Evolutionary conservation across 2,888 invertebrate species (phyloP).

Genomic region (Mesochorus sp.): DNA sequence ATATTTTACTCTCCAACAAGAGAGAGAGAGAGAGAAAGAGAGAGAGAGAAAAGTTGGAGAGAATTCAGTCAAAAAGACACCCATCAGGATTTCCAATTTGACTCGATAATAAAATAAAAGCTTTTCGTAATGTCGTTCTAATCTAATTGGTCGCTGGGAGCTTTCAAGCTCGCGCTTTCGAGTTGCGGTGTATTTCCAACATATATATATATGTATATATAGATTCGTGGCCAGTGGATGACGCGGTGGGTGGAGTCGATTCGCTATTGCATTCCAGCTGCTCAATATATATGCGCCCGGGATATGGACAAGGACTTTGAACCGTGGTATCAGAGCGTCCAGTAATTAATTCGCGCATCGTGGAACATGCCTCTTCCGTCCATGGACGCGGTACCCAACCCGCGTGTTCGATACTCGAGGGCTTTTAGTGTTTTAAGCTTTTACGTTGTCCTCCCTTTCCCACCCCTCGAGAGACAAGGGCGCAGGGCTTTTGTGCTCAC

Average conservation of each 20-base stretch:
- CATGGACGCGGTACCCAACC: not conserved
- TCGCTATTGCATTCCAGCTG: not conserved
- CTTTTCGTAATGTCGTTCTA: not conserved
- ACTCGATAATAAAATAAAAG: slow-evolving; percentile 5
- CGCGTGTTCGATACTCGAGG: slow-evolving; percentile 26
- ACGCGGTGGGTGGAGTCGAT: not conserved
- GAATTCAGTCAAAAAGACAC: too few species aligned
- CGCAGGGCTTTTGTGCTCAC: slow-evolving; percentile 60
- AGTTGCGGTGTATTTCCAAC: too few species aligned
- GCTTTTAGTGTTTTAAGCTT: slow-evolving; percentile 74
- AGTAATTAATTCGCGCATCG: slow-evolving; percentile 30
- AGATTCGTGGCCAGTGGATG: too few species aligned
- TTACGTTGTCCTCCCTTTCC: slow-evolving; percentile 59
- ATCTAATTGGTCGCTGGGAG: not conserved
- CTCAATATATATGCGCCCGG: too few species aligned
- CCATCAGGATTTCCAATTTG: slow-evolving; percentile 1
- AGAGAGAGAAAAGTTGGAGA: too few species aligned
- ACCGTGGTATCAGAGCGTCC: not conserved
- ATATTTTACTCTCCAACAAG: too few species aligned
- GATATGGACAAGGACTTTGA: not conserved
- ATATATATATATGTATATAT: too few species aligned
- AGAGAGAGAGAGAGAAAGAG: too few species aligned
- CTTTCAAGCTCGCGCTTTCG: slow-evolving; percentile 2
- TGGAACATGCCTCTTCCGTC: not conserved
- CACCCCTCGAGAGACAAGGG: slow-evolving; percentile 19